A percentile compares a stretch with the other conserved stretches of the same genome.
phyloP scores from a whole-genome alignment of 1,140 invertebrate species.

The Tetramorium simillimum region DNA sequence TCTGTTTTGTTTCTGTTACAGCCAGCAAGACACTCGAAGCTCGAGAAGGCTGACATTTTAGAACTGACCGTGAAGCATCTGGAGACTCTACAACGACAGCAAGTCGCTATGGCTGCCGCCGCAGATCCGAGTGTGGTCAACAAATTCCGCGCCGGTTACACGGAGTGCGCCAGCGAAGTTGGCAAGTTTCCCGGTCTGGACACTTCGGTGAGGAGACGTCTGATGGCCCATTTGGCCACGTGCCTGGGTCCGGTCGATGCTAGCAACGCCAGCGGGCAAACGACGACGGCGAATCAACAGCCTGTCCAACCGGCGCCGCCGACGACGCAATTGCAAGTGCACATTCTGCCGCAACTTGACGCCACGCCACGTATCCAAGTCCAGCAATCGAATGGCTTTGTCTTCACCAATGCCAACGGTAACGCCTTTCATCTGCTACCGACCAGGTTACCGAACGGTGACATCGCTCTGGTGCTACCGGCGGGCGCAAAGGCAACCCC shows the following conservation, averaged over 20 bases:
- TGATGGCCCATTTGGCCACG: slow-evolving; percentile 90
- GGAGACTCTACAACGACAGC: slow-evolving; percentile 92
- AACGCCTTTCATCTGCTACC: slow-evolving; percentile 87
- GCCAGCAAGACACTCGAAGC: slow-evolving; percentile 96
- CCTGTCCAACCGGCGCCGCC: slow-evolving; percentile 79
- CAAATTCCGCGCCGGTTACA: slow-evolving; percentile 95
- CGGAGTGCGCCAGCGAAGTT: slow-evolving; percentile 95
- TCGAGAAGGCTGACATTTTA: slow-evolving; percentile 98
- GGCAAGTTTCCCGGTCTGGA: slow-evolving; percentile 91
- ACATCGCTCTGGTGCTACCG: slow-evolving; percentile 88
- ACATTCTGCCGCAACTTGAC: slow-evolving; percentile 83
- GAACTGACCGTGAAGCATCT: slow-evolving; percentile 98
- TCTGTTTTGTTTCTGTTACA: slow-evolving; percentile 85
- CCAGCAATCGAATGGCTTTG: slow-evolving; percentile 84
- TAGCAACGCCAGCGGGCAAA: slow-evolving; percentile 72
- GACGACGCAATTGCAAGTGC: slow-evolving; percentile 83
- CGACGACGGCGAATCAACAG: slow-evolving; percentile 79
- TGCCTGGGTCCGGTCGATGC: slow-evolving; percentile 86
- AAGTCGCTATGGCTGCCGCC: slow-evolving; percentile 90
- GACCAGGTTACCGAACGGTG: slow-evolving; percentile 87
- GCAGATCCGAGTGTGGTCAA: slow-evolving; percentile 92
- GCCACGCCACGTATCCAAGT: slow-evolving; percentile 82
- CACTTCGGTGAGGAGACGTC: slow-evolving; percentile 88
- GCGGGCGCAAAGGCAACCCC: slow-evolving; percentile 81
- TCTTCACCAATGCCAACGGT: slow-evolving; percentile 84